Base-by-base conservation (phyloP, 2,113 vertebrate species). In the Prionailurus viverrinus region DNA sequence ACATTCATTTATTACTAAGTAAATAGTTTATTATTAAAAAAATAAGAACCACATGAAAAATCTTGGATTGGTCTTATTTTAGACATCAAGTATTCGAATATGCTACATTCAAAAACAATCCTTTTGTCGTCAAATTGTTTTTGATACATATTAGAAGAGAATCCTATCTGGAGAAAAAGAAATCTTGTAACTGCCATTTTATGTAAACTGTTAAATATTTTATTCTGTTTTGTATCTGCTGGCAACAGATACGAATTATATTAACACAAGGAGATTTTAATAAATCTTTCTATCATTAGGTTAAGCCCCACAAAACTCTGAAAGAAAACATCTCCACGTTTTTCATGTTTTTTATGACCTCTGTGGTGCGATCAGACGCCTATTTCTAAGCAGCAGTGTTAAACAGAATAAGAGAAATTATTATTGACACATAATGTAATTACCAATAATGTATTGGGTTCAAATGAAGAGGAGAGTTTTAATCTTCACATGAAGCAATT, bases 391-490 rank as follows among this genome's bases (percentile, higher is more conserved):
- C 41, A 97, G 58, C 89, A 66, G 33, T 68, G 53, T 97, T 98
- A 98, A 97, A 98, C 45, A 68, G 73, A 96, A 91, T 79, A 85
- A 87, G 91, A 97, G 66, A 92, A 97, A 97, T 90, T 96, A 96
- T 83, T 98, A 98, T 95, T 97, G 95, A 97, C 90, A 96, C 55
- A 88, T 95, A 96, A 98, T 92, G 94, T 97, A 98, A 98, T 98
- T 98, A 92, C 84, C 96, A 96, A 96, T 92, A 97, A 97, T 95
- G 89, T 93, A 86, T 58, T 93, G 76, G 83, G 68, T 94, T 94
- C 91, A 97, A 97, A 69, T 94, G 76, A 98, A 92, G 76, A 96
- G 41, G 39, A 90, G 23, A 86, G 41, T 97, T 98, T 98, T 96
- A 97, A 98, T 84, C 88, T 76, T 65, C 94, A 79, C 88, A 65